These are phyloP conservation scores for Neodiprion virginianus DNA, from an alignment of 1,140 invertebrate species.

Conservation along the genomic window DNA sequence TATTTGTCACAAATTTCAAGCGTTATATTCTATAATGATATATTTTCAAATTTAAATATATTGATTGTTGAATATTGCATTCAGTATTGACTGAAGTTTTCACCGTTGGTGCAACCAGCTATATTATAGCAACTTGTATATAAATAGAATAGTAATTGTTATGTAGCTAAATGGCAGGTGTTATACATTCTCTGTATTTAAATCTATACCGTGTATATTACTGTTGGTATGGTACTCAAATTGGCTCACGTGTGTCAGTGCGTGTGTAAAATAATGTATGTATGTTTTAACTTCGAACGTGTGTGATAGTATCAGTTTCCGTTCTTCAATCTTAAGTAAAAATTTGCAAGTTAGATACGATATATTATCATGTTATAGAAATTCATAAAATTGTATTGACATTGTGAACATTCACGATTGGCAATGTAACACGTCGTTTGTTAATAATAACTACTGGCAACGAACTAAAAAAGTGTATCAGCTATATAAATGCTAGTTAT, in stretches of 20 bases:
- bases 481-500: not conserved
- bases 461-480: not conserved
- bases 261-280: slow-evolving; percentile 15
- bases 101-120: slow-evolving; percentile 39
- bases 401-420: too few relatives aligned
- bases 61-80: not conserved
- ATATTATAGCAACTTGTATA: slow-evolving; percentile 53
- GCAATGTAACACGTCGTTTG: too few relatives aligned
- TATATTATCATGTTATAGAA: not conserved
- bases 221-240: slow-evolving; percentile 24
- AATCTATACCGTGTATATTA: slow-evolving; percentile 27
- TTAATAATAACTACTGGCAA: not conserved
- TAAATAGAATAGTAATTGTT: slow-evolving; percentile 55
- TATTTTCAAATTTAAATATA: not conserved
- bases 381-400: not conserved
- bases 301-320: slow-evolving; percentile 20
- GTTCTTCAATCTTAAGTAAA: slow-evolving; percentile 15
- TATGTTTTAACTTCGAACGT: slow-evolving; percentile 19
- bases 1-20: not conserved
- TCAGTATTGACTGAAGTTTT: not conserved
- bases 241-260: slow-evolving; percentile 13
- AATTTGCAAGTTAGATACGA: slow-evolving; percentile 19
- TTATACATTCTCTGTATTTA: slow-evolving; percentile 40
- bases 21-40: not conserved
- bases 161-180: slow-evolving; percentile 54